phyloP scores from a whole-genome alignment of 2,888 invertebrate genomes.

The Pinctada fucata region DNA sequence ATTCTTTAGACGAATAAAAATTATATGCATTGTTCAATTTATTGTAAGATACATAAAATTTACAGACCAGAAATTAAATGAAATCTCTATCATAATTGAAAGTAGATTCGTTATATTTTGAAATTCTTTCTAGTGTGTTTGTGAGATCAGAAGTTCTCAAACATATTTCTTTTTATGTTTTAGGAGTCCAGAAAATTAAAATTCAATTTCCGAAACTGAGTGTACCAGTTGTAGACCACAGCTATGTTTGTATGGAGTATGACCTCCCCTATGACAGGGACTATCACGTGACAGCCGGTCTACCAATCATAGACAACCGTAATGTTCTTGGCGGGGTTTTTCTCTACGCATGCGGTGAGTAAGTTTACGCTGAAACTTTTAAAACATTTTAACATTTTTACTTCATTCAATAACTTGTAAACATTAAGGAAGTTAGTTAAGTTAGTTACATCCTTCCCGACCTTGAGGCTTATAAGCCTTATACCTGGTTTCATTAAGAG shows the following conservation, averaged over 20 bases:
- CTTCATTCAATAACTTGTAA: too few relatives aligned
- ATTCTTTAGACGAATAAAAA: too few relatives aligned
- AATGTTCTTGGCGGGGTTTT: constrained; percentile 25
- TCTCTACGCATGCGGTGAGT: constrained; percentile 36
- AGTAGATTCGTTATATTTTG: too few relatives aligned
- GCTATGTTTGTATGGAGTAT: constrained; percentile 36
- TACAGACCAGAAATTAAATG: too few relatives aligned
- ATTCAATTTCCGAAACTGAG: constrained; percentile 23
- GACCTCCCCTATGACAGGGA: constrained; percentile 31
- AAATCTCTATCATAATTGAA: not conserved
- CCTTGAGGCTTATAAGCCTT: too few relatives aligned
- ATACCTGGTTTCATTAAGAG: too few relatives aligned
- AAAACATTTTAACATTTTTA: not conserved
- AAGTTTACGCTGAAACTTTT: not conserved
- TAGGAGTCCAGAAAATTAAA: constrained; percentile 14
- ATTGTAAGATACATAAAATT: too few relatives aligned
- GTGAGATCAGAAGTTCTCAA: not conserved
- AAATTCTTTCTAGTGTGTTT: too few relatives aligned
- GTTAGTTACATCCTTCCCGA: too few relatives aligned
- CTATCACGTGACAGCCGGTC: constrained; percentile 31
- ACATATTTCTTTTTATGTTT: not conserved
- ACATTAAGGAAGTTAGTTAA: too few relatives aligned
- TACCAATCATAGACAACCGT: constrained; percentile 30
- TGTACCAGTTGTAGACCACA: constrained; percentile 21
- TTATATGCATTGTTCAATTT: too few relatives aligned